Conservation (phyloP, 2,113 vertebrate genomes). For the Phrynocephalus versicolor region DNA sequence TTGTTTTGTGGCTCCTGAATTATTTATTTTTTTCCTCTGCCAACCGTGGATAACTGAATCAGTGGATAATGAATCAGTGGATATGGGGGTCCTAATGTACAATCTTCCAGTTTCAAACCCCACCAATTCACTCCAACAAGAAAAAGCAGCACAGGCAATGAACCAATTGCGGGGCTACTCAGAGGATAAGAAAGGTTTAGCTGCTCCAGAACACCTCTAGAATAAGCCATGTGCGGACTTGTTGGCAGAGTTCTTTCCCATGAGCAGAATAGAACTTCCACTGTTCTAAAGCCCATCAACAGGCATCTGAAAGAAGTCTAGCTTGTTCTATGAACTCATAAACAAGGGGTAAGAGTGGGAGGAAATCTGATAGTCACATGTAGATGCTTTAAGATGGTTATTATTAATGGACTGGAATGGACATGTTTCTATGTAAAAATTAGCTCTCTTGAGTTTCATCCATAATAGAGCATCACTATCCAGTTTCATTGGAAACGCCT, state of each 20-base stretch:
- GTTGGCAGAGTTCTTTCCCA: not conserved
- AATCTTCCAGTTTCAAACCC: not conserved
- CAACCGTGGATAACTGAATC: no score
- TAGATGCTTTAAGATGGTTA: not conserved
- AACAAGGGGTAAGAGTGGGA: not conserved
- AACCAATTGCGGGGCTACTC: not conserved
- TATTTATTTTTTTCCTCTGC: no score
- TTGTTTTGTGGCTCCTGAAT: no score
- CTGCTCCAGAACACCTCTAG: not conserved
- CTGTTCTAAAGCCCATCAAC: not conserved
- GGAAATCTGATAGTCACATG: not conserved
- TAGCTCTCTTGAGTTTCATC: not conserved
- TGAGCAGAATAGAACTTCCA: not conserved
- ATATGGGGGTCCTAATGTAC: no score
- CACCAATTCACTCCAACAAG: not conserved
- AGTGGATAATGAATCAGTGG: no score
- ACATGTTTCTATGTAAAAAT: not conserved
- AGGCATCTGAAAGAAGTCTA: not conserved
- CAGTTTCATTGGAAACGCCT: not conserved
- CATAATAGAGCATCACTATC: conserved; percentile 15
- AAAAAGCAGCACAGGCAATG: not conserved
- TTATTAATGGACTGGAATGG: not conserved
- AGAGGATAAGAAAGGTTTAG: not conserved
- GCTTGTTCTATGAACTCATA: not conserved
- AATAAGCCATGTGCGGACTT: not conserved